Evolutionary conservation across 2,888 invertebrate genomes (phyloP).

Genomic region (Beris chalybata): DNA sequence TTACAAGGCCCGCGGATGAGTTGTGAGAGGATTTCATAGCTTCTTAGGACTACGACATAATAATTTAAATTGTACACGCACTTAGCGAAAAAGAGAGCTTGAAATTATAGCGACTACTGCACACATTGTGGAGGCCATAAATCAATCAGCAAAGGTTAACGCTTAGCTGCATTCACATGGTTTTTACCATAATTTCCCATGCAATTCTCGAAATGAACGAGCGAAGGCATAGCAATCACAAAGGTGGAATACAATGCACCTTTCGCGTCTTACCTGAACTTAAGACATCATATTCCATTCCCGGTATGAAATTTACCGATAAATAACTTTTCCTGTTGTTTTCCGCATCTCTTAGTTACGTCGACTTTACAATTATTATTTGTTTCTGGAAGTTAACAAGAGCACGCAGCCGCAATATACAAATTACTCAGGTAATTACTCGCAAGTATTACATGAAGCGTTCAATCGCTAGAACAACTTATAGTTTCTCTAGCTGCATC

Average conservation of each 20-base stretch:
- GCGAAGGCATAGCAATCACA: no score
- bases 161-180: constrained; percentile 5
- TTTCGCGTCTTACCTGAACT: no score
- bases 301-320: constrained; percentile 3
- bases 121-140: constrained; percentile 1
- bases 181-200: constrained; percentile 29
- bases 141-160: constrained; percentile 28
- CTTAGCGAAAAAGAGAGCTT: constrained; percentile 7
- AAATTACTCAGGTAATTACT: constrained; percentile 28
- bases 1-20: background rate
- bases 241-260: no score
- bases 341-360: constrained; percentile 27
- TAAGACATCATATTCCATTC: background rate
- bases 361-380: constrained; percentile 2
- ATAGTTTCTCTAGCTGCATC: constrained; percentile 10
- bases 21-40: constrained; percentile 18
- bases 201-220: constrained; percentile 7
- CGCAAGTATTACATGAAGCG: constrained; percentile 23
- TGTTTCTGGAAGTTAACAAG: constrained; percentile 17
- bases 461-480: constrained; percentile 29
- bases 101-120: constrained; percentile 3
- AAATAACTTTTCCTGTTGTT: constrained; percentile 21
- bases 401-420: constrained; percentile 27
- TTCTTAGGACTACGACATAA: background rate
- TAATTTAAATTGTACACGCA: constrained; percentile 27